A percentile compares a stretch with the other conserved stretches of the same genome.
phyloP scores from a whole-genome alignment of 2,888 invertebrate genomes.

The Spisula subtruncata region DNA sequence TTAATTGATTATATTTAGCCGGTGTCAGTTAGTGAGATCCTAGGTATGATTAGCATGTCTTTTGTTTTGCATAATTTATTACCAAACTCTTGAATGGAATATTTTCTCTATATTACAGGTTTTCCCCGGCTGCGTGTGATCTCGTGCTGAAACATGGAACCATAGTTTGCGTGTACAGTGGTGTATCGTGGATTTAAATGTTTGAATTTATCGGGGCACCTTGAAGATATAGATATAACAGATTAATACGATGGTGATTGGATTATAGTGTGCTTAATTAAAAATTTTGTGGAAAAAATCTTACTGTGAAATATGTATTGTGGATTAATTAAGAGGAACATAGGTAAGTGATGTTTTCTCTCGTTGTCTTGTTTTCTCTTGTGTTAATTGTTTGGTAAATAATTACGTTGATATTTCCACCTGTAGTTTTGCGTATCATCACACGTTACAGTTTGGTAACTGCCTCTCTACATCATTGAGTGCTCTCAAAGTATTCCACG shows the following conservation, averaged over 20 bases:
- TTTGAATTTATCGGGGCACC: background rate
- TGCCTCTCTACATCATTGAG: background rate
- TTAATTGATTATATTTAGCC: slow-evolving; percentile 33
- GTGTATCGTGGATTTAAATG: slow-evolving; percentile 4
- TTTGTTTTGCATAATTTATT: slow-evolving; percentile 44
- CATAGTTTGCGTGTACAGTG: background rate
- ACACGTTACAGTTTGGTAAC: slow-evolving; percentile 31
- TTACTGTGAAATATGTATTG: slow-evolving; percentile 30
- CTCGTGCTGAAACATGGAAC: background rate
- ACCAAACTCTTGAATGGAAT: slow-evolving; percentile 32
- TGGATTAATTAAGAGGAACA: slow-evolving; percentile 30
- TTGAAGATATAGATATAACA: background rate
- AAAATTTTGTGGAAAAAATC: slow-evolving; percentile 25
- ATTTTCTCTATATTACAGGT: slow-evolving; percentile 37
- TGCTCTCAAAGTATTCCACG: background rate
- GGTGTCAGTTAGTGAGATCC: slow-evolving; percentile 29
- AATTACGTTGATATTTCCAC: slow-evolving; percentile 32
- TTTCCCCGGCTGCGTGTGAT: background rate
- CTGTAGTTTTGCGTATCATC: slow-evolving; percentile 34
- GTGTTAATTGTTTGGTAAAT: slow-evolving; percentile 29
- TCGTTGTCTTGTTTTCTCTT: background rate
- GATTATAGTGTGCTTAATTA: slow-evolving; percentile 34
- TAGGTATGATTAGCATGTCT: slow-evolving; percentile 33
- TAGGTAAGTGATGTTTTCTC: slow-evolving; percentile 26
- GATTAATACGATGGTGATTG: slow-evolving; percentile 26